These are phyloP conservation scores for Rhincodon typus DNA, from an alignment of 2,797 vertebrate genomes.

Conservation along the genomic window DNA sequence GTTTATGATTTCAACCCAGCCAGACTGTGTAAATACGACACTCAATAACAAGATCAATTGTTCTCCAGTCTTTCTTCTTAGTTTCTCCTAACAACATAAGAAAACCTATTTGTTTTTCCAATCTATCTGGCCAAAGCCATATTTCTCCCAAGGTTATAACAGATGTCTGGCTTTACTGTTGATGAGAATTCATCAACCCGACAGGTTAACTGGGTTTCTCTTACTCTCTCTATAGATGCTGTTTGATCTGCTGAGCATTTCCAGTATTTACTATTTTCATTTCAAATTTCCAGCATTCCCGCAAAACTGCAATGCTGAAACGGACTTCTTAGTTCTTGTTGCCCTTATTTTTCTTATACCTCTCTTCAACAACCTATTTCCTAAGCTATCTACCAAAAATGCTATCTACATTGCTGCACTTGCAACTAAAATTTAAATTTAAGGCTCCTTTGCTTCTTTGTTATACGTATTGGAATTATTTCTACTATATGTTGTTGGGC, in stretches of 20 bases:
- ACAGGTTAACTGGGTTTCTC: neutral
- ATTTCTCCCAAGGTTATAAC: neutral
- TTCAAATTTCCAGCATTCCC: too few relatives aligned
- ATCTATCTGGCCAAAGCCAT: neutral
- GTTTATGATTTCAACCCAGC: neutral
- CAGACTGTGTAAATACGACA: neutral
- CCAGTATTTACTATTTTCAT: neutral
- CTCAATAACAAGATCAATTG: neutral
- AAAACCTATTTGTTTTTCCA: too few relatives aligned
- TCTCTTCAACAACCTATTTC: neutral
- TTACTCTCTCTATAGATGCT: neutral
- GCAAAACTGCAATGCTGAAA: neutral
- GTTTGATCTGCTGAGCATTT: neutral
- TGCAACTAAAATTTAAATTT: neutral
- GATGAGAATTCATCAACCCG: too few relatives aligned
- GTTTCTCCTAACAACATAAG: neutral
- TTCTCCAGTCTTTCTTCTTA: neutral
- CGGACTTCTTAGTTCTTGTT: neutral
- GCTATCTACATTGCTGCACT: neutral
- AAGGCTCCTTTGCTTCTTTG: neutral
- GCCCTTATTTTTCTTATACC: neutral
- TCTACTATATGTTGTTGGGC: neutral
- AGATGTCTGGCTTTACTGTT: neutral
- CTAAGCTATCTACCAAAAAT: neutral
- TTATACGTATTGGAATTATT: neutral